Evolutionary conservation across 2,888 invertebrate species (phyloP).

Genomic region (Resseliella maxima): DNA sequence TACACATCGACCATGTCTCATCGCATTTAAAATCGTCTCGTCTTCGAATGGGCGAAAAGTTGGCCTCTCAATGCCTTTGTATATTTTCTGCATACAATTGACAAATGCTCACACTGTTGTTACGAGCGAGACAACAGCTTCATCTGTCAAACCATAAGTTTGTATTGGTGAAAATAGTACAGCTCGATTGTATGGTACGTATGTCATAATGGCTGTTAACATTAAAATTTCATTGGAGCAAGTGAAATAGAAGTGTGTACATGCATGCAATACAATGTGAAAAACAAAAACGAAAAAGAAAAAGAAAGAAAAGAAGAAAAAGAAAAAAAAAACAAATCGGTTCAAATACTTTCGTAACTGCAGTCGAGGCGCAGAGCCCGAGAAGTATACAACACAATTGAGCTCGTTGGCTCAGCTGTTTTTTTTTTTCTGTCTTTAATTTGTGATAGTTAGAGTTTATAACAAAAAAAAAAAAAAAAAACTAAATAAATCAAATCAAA

Average conservation of each 20-base stretch:
- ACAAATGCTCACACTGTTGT: neutral
- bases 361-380: conserved; percentile 60
- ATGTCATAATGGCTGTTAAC: conserved; percentile 54
- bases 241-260: neutral
- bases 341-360: conserved; percentile 53
- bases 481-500: conserved; percentile 25
- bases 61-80: conserved; percentile 6
- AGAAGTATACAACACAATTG: conserved; percentile 58
- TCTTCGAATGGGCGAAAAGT: neutral
- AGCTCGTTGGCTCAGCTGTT: conserved; percentile 58
- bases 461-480: too few relatives aligned
- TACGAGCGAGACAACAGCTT: neutral
- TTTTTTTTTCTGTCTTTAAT: conserved; percentile 57
- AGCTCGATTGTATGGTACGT: neutral
- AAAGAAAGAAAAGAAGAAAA: neutral
- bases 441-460: conserved; percentile 56
- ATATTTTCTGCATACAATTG: conserved; percentile 12
- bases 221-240: conserved; percentile 40
- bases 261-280: too few relatives aligned
- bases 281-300: too few relatives aligned
- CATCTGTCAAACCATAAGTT: neutral
- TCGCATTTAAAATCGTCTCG: neutral
- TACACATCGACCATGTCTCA: too few relatives aligned
- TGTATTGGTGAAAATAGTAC: neutral
- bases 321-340: conserved; percentile 30